A percentile compares a stretch with the other conserved stretches of the same genome.
Conservation (phyloP, 1,140 invertebrate genomes). For the Cherax destructor region DNA sequence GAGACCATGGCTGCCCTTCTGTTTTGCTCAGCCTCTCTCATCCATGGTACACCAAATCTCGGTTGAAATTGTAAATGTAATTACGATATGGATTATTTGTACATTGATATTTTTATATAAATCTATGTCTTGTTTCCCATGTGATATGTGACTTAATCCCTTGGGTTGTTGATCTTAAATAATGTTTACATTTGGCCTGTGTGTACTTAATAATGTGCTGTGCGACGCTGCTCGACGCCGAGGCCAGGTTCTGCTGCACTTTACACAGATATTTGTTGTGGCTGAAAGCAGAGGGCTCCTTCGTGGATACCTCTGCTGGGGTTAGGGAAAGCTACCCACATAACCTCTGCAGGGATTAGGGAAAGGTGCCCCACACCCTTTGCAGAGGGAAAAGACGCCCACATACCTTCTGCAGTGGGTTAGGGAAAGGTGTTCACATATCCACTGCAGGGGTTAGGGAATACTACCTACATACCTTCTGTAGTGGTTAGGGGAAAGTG, state of each 20-base stretch:
- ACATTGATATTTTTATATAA: slow-evolving; percentile 64
- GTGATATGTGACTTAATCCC: slow-evolving; percentile 42
- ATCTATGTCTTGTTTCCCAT: slow-evolving; percentile 47
- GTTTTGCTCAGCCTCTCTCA: slow-evolving; percentile 8
- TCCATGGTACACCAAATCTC: slow-evolving; percentile 8
- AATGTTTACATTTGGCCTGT: slow-evolving; percentile 34
- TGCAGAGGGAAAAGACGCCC: no score
- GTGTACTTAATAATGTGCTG: slow-evolving; percentile 40
- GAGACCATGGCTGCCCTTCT: background rate
- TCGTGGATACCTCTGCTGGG: background rate
- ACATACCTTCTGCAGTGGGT: no score
- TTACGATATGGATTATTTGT: slow-evolving; percentile 52
- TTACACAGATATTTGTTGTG: slow-evolving; percentile 32
- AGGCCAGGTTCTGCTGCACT: slow-evolving; percentile 31
- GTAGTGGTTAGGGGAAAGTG: no score
- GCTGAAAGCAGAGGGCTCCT: slow-evolving; percentile 16
- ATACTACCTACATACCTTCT: no score
- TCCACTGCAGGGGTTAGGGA: no score
- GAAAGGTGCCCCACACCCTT: no score
- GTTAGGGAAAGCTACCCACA: background rate
- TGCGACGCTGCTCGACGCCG: slow-evolving; percentile 48
- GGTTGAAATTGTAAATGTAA: slow-evolving; percentile 27
- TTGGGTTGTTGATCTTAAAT: slow-evolving; percentile 60
- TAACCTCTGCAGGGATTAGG: no score
- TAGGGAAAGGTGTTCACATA: no score